Evolutionary conservation across 2,113 vertebrate genomes (phyloP).

Genomic region (Pitta sordida): DNA sequence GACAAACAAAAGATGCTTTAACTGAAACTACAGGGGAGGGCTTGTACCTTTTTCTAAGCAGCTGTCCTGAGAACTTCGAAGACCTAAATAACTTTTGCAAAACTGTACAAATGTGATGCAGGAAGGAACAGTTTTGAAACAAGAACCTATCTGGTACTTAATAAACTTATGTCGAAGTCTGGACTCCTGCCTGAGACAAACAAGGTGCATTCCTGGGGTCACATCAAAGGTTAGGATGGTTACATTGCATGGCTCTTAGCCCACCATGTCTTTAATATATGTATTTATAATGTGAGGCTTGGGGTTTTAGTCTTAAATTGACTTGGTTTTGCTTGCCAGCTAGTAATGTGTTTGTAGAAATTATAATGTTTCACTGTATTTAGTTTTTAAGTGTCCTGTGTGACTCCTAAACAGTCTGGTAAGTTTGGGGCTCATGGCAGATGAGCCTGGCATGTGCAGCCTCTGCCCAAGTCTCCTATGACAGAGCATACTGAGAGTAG

Average conservation of each 20-base stretch:
- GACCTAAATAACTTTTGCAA: not conserved
- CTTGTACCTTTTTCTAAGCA: not conserved
- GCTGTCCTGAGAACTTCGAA: not conserved
- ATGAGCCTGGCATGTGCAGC: not conserved
- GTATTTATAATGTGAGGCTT: not conserved
- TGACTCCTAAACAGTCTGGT: not conserved
- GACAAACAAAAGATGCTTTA: not conserved
- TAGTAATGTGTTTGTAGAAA: not conserved
- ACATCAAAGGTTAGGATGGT: not conserved
- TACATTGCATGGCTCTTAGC: not conserved
- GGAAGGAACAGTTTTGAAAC: not conserved
- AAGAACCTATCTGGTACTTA: not conserved
- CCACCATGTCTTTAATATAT: not conserved
- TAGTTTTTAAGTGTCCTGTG: not conserved
- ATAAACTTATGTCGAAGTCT: not conserved
- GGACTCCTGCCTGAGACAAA: not conserved
- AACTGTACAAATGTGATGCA: not conserved
- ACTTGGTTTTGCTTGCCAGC: not conserved
- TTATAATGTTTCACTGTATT: not conserved
- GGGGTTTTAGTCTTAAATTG: not conserved
- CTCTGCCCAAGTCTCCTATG: not conserved
- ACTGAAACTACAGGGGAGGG: not conserved
- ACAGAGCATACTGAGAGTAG: not conserved
- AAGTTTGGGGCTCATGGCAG: not conserved
- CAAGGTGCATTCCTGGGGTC: not conserved